Conservation (phyloP, 2,113 vertebrate genomes). For the Spea bombifrons region DNA sequence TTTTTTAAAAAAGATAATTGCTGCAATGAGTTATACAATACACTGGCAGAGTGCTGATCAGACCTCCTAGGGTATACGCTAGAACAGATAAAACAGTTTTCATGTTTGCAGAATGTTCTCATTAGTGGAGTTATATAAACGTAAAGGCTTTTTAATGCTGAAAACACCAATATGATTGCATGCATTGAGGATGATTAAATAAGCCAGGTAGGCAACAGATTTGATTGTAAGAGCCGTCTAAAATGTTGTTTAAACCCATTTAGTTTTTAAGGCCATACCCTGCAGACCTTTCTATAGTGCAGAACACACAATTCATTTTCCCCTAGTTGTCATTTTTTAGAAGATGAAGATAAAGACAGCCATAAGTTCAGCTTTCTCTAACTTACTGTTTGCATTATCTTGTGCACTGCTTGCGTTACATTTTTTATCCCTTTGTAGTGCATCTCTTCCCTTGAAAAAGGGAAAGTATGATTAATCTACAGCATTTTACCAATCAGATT, state of each 20-base stretch:
- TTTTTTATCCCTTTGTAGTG: too few species aligned
- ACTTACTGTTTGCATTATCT: too few species aligned
- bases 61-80: background rate
- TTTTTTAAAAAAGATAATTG: background rate
- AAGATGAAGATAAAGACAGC: too few species aligned
- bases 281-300: too few species aligned
- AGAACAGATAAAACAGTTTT: background rate
- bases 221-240: background rate
- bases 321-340: too few species aligned
- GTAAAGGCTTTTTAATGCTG: too few species aligned
- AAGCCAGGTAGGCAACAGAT: background rate
- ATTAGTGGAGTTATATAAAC: constrained; percentile 1
- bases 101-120: constrained; percentile 2
- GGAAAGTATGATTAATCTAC: too few species aligned
- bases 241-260: background rate
- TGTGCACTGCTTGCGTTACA: too few species aligned
- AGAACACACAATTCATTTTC: too few species aligned
- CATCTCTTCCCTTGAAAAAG: too few species aligned
- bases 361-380: too few species aligned
- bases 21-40: background rate
- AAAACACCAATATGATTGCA: background rate
- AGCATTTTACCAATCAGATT: too few species aligned
- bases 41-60: background rate
- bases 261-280: background rate
- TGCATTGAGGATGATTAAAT: background rate